phyloP scores from a whole-genome alignment of 2,113 vertebrate genomes.

The Bucco capensis region DNA sequence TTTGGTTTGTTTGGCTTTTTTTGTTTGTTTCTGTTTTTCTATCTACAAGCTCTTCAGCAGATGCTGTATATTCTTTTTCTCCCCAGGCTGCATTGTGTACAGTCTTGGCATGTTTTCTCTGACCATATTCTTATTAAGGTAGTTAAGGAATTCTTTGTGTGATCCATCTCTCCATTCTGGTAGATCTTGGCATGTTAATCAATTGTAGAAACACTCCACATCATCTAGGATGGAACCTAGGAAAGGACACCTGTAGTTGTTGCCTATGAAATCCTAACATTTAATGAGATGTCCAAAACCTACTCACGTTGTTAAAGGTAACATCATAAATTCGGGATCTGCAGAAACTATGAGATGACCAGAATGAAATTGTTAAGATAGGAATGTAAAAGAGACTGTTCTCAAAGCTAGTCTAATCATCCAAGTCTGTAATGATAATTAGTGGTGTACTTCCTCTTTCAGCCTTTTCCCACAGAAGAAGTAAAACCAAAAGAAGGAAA shows the following conservation, averaged over 20 bases:
- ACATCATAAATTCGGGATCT: neutral
- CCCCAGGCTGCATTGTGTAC: neutral
- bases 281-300: neutral
- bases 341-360: neutral
- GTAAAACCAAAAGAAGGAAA: neutral
- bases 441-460: neutral
- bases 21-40: neutral
- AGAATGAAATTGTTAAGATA: neutral
- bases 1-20: neutral
- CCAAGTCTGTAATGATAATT: neutral
- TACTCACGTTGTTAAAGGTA: neutral
- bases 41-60: neutral
- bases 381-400: neutral
- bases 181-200: neutral
- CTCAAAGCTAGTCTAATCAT: neutral
- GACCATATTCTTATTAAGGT: neutral
- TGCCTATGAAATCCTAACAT: neutral
- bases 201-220: neutral
- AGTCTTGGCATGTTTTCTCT: neutral
- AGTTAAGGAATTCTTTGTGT: neutral
- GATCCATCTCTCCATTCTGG: neutral
- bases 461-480: neutral
- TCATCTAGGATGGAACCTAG: neutral
- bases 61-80: neutral
- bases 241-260: neutral